phyloP scores from a whole-genome alignment of 2,888 invertebrate species.

The Calliphora vomitoria region DNA sequence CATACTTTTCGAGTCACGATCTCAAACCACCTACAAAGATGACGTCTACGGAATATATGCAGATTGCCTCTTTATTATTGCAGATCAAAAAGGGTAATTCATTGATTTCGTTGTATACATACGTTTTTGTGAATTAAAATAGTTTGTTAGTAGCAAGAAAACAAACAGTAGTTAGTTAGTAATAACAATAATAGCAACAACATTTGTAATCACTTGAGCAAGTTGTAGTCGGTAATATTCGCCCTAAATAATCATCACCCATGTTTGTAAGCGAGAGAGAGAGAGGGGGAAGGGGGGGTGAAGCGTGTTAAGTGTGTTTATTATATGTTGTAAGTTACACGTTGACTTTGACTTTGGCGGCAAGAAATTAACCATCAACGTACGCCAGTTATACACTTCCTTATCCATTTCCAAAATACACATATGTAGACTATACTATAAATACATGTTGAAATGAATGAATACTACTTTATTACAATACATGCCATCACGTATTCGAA shows the following conservation, averaged over 20 bases:
- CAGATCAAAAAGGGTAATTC: too few species aligned
- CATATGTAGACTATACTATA: not conserved
- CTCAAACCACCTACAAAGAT: too few species aligned
- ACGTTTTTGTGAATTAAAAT: too few species aligned
- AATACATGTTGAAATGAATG: not conserved
- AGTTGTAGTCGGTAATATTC: not conserved
- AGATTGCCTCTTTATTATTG: too few species aligned
- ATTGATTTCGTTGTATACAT: too few species aligned
- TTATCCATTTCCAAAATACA: constrained; percentile 33
- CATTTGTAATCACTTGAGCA: constrained; percentile 32
- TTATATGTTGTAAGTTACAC: constrained; percentile 49
- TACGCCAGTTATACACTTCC: constrained; percentile 52
- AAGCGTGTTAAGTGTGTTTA: constrained; percentile 27
- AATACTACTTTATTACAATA: constrained; percentile 35
- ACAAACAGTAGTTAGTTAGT: constrained; percentile 24
- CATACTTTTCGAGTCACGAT: too few species aligned
- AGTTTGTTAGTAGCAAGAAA: not conserved
- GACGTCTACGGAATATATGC: too few species aligned
- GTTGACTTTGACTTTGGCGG: constrained; percentile 29
- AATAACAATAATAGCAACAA: constrained; percentile 5
- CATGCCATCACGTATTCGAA: constrained; percentile 56
- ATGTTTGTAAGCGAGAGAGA: not conserved
- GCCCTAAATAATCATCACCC: constrained; percentile 34
- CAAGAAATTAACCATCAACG: constrained; percentile 51
- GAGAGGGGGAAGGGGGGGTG: not conserved